Evolutionary conservation across 2,797 vertebrate species (phyloP), one percentile per base, ranked within the genome.

Genomic region (Natrix natrix): DNA sequence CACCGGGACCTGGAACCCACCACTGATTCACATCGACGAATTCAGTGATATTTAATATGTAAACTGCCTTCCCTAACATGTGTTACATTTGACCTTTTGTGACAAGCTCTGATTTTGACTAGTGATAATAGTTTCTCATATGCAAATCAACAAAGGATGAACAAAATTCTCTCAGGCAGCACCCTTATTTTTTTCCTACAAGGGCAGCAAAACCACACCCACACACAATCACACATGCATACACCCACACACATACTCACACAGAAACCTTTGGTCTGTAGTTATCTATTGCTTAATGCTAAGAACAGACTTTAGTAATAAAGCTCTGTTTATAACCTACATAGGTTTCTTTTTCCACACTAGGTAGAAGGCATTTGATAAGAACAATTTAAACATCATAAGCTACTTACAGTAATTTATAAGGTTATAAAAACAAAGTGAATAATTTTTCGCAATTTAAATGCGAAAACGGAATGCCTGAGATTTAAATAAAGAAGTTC

Each of bases 241-340:
- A 69, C 66, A 69, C n/a, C 66, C 66, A 32, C 66, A 74, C 16
- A 48, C 37, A 48, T 48, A 24, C 8, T 83, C 37, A 83, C 74
- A 24, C 20, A 83, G 37, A 48, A 22, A 83, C 74, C 37, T 83
- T 83, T 96, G 94, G 88, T 95, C 94, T 94, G 96, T 96, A 97
- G 96, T 96, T 96, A 95, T 60, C 43, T 93, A 66, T 52, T 93
- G 92, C 74, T 86, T 69, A 87, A 87, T 57, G 60, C 60, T 93
- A 90, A 66, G 89, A 37, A 37, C 89, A 90, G 89, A 37, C 86
- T 87, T 87, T 57, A 87, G 78, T 90, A 93, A 90, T 89, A 93
- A 92, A 92, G 28, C 52, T 92, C 56, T 57, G 89, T 91, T 94
- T 43, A 26, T 93, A n/a, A 60, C 63, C 87, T 86, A 90, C n/a